These are phyloP conservation scores for Acrocephalus arundinaceus DNA, from an alignment of 2,113 vertebrate genomes.

Conservation along the genomic window DNA sequence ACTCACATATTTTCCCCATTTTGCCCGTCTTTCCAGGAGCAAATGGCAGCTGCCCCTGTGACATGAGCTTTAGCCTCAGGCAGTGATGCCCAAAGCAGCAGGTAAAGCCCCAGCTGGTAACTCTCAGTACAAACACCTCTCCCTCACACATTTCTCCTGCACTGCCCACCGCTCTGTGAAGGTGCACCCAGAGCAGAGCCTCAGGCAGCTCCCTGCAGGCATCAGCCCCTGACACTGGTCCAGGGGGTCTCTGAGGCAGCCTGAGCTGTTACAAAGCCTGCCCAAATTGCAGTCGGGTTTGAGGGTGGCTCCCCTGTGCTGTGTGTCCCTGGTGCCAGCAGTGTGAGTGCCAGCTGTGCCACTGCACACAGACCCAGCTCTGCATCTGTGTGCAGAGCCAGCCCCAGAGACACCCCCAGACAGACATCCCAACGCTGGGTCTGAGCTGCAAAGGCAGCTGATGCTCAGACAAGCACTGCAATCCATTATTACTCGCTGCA, in stretches of 20 bases:
- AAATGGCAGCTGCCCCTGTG: background rate
- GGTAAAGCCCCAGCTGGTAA: background rate
- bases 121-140: background rate
- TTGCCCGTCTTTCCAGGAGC: background rate
- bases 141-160: background rate
- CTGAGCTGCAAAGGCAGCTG: background rate
- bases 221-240: background rate
- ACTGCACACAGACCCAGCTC: too few relatives aligned
- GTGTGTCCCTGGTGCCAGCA: fast-evolving
- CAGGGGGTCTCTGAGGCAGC: background rate
- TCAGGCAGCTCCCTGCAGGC: background rate
- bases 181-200: background rate
- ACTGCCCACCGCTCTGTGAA: fast-evolving
- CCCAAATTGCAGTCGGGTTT: too few relatives aligned
- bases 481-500: too few relatives aligned
- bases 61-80: background rate
- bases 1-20: background rate
- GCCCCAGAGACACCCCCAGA: background rate
- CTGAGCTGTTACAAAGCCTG: background rate
- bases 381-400: background rate
- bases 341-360: background rate
- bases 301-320: background rate
- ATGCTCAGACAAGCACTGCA: background rate
- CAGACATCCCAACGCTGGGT: background rate
- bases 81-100: background rate